Evolutionary conservation across 2,797 vertebrate species (phyloP), one percentile per base, ranked within the genome.

Genomic region (Clamator glandarius): DNA sequence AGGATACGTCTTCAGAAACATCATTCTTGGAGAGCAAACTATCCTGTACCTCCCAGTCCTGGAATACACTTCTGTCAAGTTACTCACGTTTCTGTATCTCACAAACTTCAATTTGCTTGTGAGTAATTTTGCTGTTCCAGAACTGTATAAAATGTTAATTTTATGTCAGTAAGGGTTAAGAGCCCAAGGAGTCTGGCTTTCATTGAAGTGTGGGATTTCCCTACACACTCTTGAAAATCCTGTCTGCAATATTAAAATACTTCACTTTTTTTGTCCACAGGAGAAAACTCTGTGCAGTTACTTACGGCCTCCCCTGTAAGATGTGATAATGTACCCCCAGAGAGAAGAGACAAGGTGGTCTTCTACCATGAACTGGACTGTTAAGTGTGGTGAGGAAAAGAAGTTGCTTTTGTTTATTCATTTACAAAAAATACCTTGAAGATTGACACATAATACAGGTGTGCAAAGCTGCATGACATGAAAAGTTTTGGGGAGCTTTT

Each of bases 1-100:
- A 89, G 31, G 39, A 87, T 75, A 94, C 58, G 78, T 89, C 87
- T 89, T 84, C 59, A 88, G 57, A 94, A 91, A 89, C 63, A 86
- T 91, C 39, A 86, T 94, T 90, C 90, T 90, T 95, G 91, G 79
- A 92, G 70, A 50, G 73, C 28, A 91, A 95, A 95, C 86, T 84
- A 81, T 48, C 79, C 68, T 81, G 79, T 54, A 66, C 73, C 76
- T 92, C 89, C 84, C 82, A 91, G 64, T 63, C 69, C 59, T 79
- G 62, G 69, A 89, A 81, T 1, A 85, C n/a, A 20, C 13, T 77
- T 92, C 58, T 84, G 11, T 72, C 91, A 72, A 72, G 28, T 36
- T 85, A 59, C 29, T 92, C 33, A 14, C 15, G 23, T 51, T 81
- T 73, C 82, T 92, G 23, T 54, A 11, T 63, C 41, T 69, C 41